Percentiles rank a stretch among this genome's conserved stretches.
These are phyloP conservation scores for Drosophila tripunctata DNA, from an alignment of 2,888 invertebrate genomes.

Conservation along the genomic window DNA sequence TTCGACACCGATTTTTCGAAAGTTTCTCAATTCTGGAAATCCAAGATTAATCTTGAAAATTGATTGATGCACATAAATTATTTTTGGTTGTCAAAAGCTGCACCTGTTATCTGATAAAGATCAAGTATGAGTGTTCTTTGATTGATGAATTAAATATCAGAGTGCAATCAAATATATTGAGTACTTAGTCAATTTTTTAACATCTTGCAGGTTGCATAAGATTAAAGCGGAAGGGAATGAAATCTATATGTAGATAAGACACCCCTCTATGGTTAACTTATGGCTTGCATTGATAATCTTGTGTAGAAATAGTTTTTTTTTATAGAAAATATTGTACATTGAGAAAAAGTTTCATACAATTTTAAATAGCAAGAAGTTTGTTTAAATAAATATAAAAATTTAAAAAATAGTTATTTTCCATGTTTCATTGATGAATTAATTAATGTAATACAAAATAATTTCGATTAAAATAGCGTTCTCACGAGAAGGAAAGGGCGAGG, in stretches of 20 bases:
- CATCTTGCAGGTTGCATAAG: not conserved
- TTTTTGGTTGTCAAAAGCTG: not conserved
- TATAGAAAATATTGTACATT: no score
- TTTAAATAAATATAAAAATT: no score
- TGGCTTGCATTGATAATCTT: not conserved
- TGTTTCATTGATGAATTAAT: no score
- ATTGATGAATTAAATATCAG: conserved; percentile 5
- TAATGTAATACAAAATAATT: no score
- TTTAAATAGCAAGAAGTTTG: no score
- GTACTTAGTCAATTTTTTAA: not conserved
- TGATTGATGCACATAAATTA: conserved; percentile 6
- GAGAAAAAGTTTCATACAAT: no score
- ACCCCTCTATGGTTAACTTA: not conserved
- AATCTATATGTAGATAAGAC: not conserved
- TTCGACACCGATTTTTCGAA: not conserved
- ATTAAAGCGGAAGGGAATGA: not conserved
- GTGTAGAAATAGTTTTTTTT: no score
- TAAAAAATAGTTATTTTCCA: no score
- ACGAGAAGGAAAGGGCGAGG: no score
- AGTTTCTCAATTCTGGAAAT: no score
- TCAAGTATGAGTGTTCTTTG: conserved; percentile 1
- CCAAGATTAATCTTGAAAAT: no score
- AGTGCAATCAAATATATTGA: not conserved
- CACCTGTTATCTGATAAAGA: not conserved
- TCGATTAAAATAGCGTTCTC: no score